phyloP scores from a whole-genome alignment of 2,888 invertebrate species.

The Caenorhabditis japonica region DNA sequence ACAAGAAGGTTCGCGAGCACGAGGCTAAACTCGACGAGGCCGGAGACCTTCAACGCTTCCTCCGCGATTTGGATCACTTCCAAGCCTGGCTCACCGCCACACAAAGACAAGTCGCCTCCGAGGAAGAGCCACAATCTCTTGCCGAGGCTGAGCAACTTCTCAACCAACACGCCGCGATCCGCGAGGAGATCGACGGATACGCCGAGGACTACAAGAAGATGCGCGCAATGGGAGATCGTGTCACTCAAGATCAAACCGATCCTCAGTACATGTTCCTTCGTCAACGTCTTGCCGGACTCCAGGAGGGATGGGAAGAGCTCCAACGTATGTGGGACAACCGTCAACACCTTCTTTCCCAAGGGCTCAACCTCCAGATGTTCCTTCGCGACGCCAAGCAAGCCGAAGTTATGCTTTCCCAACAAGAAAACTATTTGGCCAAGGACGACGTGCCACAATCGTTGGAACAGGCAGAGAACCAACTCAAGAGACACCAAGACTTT shows the following conservation, averaged over 20 bases:
- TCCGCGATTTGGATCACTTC: conserved; percentile 99
- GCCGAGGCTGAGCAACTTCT: conserved; percentile 96
- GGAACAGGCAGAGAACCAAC: conserved; percentile 95
- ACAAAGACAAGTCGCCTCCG: conserved; percentile 97
- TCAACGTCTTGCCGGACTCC: conserved; percentile 93
- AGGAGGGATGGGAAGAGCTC: conserved; percentile 98
- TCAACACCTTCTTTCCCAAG: conserved; percentile 92
- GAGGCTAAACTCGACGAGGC: conserved; percentile 98
- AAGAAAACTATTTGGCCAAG: conserved; percentile 96
- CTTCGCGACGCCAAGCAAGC: conserved; percentile 97
- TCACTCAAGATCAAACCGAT: conserved; percentile 89
- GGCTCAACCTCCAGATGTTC: conserved; percentile 90
- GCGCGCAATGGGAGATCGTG: conserved; percentile 98
- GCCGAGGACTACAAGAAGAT: conserved; percentile 94
- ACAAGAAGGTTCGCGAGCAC: conserved; percentile 95
- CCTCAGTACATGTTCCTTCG: conserved; percentile 99
- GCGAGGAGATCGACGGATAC: conserved; percentile 99
- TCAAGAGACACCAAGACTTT: conserved; percentile 98
- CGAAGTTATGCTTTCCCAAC: conserved; percentile 92
- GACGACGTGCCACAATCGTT: conserved; percentile 84
- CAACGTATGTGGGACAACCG: conserved; percentile 99
- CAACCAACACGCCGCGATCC: conserved; percentile 96
- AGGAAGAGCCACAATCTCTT: conserved; percentile 92
- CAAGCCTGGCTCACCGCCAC: conserved; percentile 95
- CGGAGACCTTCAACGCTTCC: conserved; percentile 96